Percentiles rank a stretch among this genome's conserved stretches.
Conservation (phyloP, 2,888 invertebrate genomes). For the Chrysolina haemoptera region DNA sequence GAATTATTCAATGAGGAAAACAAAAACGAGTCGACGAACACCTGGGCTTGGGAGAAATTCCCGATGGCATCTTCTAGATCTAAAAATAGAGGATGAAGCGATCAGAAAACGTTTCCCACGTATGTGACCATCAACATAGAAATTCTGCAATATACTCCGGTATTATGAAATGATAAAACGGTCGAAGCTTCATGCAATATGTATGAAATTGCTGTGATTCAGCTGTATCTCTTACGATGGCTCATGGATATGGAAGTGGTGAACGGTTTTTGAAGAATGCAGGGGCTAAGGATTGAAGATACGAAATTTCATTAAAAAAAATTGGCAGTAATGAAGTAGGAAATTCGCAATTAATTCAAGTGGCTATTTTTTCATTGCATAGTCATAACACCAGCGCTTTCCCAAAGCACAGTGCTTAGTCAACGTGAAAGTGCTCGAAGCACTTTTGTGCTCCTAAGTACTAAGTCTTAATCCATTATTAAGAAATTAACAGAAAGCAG, state of each 20-base stretch:
- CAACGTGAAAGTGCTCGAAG: too few species aligned
- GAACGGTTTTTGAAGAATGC: too few species aligned
- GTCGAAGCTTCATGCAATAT: conserved; percentile 58
- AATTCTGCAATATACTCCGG: conserved; percentile 37
- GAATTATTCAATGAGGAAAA: conserved; percentile 35
- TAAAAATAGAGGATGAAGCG: conserved; percentile 42
- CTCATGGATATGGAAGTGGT: too few species aligned
- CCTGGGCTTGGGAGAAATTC: conserved; percentile 39
- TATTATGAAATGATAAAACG: conserved; percentile 58
- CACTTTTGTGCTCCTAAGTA: too few species aligned
- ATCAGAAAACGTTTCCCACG: conserved; percentile 32
- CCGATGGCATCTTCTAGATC: conserved; percentile 30
- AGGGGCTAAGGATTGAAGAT: too few species aligned
- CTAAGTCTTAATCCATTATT: background rate
- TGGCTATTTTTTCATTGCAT: too few species aligned
- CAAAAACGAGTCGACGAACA: conserved; percentile 35
- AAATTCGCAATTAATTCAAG: too few species aligned
- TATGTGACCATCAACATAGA: conserved; percentile 39
- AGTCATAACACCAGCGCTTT: too few species aligned
- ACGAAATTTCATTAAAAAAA: too few species aligned
- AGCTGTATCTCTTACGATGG: background rate
- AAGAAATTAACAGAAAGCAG: background rate
- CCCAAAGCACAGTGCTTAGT: too few species aligned
- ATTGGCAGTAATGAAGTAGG: too few species aligned
- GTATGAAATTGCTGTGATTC: conserved; percentile 50